Conservation (phyloP, 2,797 vertebrate species). For the Sternotherus odoratus region DNA sequence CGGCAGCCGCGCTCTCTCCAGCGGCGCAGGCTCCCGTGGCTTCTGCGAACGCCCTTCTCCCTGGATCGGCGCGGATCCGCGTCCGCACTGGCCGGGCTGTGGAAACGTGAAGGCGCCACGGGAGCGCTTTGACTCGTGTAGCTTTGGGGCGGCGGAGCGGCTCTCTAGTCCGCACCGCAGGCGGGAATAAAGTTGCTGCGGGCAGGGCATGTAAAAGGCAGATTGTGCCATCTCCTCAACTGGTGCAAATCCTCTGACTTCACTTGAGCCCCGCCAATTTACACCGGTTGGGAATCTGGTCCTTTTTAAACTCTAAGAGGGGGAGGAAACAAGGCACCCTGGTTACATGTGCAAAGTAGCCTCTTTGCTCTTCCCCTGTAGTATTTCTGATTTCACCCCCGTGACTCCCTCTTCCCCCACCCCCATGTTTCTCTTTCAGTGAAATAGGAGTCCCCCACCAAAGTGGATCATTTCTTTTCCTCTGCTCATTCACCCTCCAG, state of each 20-base stretch:
- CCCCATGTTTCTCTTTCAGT: conserved; percentile 34
- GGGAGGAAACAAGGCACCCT: not conserved
- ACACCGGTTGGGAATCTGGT: not conserved
- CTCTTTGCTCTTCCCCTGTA: accelerated
- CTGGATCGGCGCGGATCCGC: not conserved
- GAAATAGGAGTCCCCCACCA: not conserved
- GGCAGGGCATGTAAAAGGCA: not conserved
- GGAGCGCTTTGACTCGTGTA: not conserved
- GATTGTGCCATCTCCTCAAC: not conserved
- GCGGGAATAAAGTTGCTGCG: not conserved
- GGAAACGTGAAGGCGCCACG: too few species aligned
- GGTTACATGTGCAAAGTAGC: not conserved
- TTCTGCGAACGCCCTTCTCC: not conserved
- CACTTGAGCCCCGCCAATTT: not conserved
- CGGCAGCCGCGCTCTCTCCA: not conserved
- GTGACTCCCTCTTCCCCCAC: not conserved
- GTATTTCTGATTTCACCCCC: not conserved
- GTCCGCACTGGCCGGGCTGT: too few species aligned
- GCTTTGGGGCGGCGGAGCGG: not conserved
- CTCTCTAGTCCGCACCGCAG: not conserved
- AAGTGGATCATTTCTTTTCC: not conserved
- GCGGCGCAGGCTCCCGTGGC: not conserved
- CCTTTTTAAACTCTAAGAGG: not conserved
- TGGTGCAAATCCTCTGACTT: not conserved
- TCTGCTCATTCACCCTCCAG: not conserved